These are phyloP conservation scores for Argopecten irradians DNA, from an alignment of 1,140 invertebrate genomes.

Conservation along the genomic window DNA sequence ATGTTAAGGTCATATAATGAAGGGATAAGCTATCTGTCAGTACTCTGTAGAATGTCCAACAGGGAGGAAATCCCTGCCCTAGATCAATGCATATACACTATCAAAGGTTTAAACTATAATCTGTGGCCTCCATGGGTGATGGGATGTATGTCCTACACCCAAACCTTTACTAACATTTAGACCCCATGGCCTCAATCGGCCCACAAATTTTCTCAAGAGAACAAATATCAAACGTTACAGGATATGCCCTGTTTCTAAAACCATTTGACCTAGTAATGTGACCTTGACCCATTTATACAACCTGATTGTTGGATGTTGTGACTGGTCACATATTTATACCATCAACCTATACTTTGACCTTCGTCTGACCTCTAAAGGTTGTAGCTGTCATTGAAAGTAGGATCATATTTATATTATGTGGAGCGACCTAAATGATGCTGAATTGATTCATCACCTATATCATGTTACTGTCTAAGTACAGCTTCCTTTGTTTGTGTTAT, in stretches of 20 bases:
- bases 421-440: neutral
- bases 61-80: neutral
- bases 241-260: neutral
- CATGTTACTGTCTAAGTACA: neutral
- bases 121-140: too few relatives aligned
- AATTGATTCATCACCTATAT: neutral
- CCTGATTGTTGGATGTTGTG: neutral
- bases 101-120: too few relatives aligned
- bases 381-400: neutral
- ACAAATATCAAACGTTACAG: neutral
- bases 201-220: neutral
- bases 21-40: neutral
- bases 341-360: neutral
- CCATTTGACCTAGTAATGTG: neutral
- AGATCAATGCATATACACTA: neutral
- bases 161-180: neutral
- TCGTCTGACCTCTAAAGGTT: neutral
- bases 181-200: too few relatives aligned
- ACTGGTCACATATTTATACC: neutral
- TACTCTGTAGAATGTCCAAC: neutral
- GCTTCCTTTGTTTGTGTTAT: neutral
- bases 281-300: neutral
- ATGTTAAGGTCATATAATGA: neutral
- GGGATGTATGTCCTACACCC: too few relatives aligned
- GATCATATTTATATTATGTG: neutral